A percentile compares a stretch with the other conserved stretches of the same genome.
phyloP scores from a whole-genome alignment of 2,888 invertebrate species.

The Neelides folsomi region DNA sequence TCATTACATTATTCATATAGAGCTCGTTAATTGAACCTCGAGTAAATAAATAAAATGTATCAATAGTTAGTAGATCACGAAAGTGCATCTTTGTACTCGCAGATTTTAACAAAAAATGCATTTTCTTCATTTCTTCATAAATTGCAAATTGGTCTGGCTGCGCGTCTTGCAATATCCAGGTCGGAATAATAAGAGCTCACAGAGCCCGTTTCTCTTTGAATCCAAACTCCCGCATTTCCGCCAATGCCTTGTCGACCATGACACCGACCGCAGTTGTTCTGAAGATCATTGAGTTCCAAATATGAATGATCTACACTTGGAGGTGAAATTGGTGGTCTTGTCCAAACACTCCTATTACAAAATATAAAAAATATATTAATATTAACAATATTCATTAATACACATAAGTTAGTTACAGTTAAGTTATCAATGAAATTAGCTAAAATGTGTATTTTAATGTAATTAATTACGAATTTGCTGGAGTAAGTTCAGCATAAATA shows the following conservation, averaged over 20 bases:
- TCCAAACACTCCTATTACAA: slow-evolving; percentile 8
- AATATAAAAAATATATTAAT: background rate
- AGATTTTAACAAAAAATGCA: too few species aligned
- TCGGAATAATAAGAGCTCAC: slow-evolving; percentile 17
- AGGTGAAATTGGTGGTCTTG: slow-evolving; percentile 13
- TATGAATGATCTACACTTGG: slow-evolving; percentile 19
- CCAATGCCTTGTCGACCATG: background rate
- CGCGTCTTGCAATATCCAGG: slow-evolving; percentile 13
- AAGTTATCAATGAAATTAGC: background rate
- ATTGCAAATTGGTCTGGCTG: slow-evolving; percentile 1
- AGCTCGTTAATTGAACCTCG: too few species aligned
- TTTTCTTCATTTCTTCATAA: too few species aligned
- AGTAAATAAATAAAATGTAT: too few species aligned
- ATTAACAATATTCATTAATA: too few species aligned
- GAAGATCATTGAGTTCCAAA: slow-evolving; percentile 20
- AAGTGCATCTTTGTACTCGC: too few species aligned
- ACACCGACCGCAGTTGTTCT: slow-evolving; percentile 8
- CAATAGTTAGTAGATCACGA: too few species aligned
- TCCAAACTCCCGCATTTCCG: background rate
- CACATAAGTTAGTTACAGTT: background rate
- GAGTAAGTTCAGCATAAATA: slow-evolving; percentile 23
- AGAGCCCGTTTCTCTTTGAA: background rate
- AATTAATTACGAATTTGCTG: slow-evolving; percentile 13
- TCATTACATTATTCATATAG: too few species aligned
- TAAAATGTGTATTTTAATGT: too few species aligned